Conservation (phyloP, 2,113 vertebrate species). For the Enhydra lutris region DNA sequence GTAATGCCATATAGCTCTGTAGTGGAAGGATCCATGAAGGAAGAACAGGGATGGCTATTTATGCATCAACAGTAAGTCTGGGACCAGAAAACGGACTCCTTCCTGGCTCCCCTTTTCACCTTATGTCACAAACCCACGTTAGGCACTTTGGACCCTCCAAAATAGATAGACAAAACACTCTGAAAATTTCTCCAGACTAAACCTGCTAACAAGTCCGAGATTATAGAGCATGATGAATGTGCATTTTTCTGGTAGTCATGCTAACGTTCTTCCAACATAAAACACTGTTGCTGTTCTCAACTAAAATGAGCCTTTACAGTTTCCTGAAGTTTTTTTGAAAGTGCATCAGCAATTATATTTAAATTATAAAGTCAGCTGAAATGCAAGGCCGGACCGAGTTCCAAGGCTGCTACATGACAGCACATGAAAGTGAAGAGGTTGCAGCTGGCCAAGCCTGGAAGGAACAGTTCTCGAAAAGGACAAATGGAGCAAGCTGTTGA, state of each 20-base stretch:
- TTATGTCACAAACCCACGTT: background rate
- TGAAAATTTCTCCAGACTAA: conserved; percentile 56
- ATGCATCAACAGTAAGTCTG: background rate
- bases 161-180: conserved; percentile 29
- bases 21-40: background rate
- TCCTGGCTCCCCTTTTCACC: conserved; percentile 2
- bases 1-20: background rate
- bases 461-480: conserved; percentile 77
- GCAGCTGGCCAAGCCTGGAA: conserved; percentile 77
- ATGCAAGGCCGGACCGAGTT: conserved; percentile 72
- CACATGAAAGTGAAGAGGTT: conserved; percentile 74
- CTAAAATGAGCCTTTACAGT: conserved; percentile 73
- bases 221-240: conserved; percentile 40
- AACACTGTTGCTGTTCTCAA: conserved; percentile 75
- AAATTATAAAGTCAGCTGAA: conserved; percentile 81
- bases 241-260: conserved; percentile 36
- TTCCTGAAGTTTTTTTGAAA: conserved; percentile 75
- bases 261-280: conserved; percentile 72
- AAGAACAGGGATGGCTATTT: background rate
- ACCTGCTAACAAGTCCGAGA: conserved; percentile 11
- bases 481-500: conserved; percentile 78
- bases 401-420: conserved; percentile 75
- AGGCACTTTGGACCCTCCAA: background rate
- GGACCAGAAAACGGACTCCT: background rate
- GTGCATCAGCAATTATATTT: conserved; percentile 82